Evolutionary conservation across 2,888 invertebrate species (phyloP), one percentile per base, ranked within the genome.

Genomic region (Tolmerus cingulatus): DNA sequence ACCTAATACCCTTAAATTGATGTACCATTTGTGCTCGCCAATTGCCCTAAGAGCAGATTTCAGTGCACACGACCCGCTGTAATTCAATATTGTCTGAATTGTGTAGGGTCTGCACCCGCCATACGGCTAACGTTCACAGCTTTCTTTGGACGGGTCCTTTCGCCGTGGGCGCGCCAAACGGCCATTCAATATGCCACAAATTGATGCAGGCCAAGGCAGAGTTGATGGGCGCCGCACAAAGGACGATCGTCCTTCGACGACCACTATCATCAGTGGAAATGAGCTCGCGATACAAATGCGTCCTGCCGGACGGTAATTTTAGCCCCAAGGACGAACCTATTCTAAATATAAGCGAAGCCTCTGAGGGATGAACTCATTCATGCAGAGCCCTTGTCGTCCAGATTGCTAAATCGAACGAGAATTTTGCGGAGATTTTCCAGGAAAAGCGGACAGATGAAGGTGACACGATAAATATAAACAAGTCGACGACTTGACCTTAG

Each of bases 401-500:
- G 76, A 37, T 76, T 34, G 76, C 34, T 76, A 76, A 51, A 23
- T 79, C 51, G 23, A 51, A 40, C 30, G 51, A 27, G 9, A 30
- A 27, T 79, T 79, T 30, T 51, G 76, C 37, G 79, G 46, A 5
- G 8, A 79, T 51, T 79, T 79, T 79, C 43, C 79, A 23, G 79
- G 66, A 12, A 66, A 27, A 51, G 23, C 23, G 30, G 16, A n/a
- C 27, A 51, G 79, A 14, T 23, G 51, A 51, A 79, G 79, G 79
- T 79, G 30, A 79, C 46, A 30, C 30, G 79, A 79, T 79, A 46
- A 79, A 79, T 79, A 55, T 51, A 14, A 30, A 46, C 27, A 79
- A 51, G 51, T 79, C 51, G 34, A 79, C 1, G 30, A 19, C 14
- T 79, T 79, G 79, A 79, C 79, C 79, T 79, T 79, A 79, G 51